Base-by-base conservation (phyloP, 2,113 vertebrate species). In the Tyrannus savana region DNA sequence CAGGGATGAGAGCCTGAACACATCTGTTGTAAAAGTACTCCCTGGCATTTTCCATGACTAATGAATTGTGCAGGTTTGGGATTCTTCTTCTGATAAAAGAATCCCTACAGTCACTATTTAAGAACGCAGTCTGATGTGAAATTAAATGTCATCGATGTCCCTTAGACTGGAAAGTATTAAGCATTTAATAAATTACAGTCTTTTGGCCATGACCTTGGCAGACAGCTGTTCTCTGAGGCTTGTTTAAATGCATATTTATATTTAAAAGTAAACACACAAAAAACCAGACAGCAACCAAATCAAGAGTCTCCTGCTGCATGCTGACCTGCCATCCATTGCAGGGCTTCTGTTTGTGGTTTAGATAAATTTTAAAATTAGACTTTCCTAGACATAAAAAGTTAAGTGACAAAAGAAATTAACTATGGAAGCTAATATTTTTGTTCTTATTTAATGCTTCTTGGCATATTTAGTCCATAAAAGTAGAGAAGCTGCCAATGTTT, bases 311-410 rank as follows among this genome's bases (percentile, higher is more conserved):
- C 35, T 59, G 33, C 53, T 84, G 59, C 22, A 23, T n/a, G 30
- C 22, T 1, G 15, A 37, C 69, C 59, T 68, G 59, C 31, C 31
- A 33, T 58, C 39, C 0, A 0, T 31, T 72, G 53, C n/a, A 64
- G n/a, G 18, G 18, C 4, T 55, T 91, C 81, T 56, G 42, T 71
- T 86, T 94, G 44, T 82, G 8, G 28, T 76, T 87, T 66, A 73
- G n/a, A n/a, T 41, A 64, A 76, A 53, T 60, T 95, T 92, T 76
- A 87, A 96, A 92, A 83, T 82, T 69, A 87, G 76, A 58, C 47
- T 74, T 37, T 49, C 27, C 50, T 6, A 50, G n/a, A 60, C 66
- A 52, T 28, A 59, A 71, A 85, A 97, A 41, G 4, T 66, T 53
- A 52, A 84, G n/a, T 14, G 67, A 68, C 24, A 35, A 72, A 84